phyloP scores from a whole-genome alignment of 2,113 vertebrate species.

The Rhagologus leucostigma region DNA sequence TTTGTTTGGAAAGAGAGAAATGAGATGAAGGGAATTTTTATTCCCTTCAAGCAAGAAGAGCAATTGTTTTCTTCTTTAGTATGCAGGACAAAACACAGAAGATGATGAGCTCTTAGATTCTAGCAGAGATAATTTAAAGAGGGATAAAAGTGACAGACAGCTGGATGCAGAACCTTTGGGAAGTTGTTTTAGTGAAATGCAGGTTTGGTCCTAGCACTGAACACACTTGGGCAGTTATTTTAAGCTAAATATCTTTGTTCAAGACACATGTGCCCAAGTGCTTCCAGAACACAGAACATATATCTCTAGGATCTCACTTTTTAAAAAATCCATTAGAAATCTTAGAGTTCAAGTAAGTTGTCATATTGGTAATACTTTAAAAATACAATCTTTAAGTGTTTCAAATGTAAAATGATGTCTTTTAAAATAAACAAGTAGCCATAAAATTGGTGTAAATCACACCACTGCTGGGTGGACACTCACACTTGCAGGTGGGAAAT shows the following conservation, averaged over 20 bases:
- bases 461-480: slow-evolving; percentile 61
- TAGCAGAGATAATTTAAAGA: neutral
- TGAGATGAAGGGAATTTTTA: neutral
- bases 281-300: neutral
- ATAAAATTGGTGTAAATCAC: neutral
- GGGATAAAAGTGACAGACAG: neutral
- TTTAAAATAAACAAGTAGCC: neutral
- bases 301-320: neutral
- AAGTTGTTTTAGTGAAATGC: neutral
- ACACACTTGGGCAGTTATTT: neutral
- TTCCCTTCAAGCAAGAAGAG: neutral
- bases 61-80: neutral
- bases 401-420: neutral
- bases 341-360: neutral
- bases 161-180: neutral
- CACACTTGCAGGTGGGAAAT: slow-evolving; percentile 99
- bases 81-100: neutral
- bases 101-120: neutral
- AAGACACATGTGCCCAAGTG: neutral
- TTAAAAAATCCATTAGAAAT: neutral
- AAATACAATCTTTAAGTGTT: neutral
- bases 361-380: neutral
- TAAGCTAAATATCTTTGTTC: neutral
- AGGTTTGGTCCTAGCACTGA: neutral
- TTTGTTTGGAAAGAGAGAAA: neutral